These are phyloP conservation scores for Sicus ferrugineus DNA, from an alignment of 2,888 invertebrate genomes.

Conservation along the genomic window DNA sequence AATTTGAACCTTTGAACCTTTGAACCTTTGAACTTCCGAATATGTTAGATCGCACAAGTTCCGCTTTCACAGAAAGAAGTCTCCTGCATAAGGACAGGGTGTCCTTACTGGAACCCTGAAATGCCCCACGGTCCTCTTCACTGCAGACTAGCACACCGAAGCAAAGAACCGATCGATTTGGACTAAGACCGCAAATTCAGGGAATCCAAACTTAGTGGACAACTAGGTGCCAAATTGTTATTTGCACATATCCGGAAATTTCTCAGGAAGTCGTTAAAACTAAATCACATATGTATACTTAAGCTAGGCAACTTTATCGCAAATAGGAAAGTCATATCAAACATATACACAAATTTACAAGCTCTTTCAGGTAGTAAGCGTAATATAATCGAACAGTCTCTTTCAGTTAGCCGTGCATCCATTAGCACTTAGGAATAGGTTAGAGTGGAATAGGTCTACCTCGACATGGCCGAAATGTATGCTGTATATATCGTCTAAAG, in stretches of 20 bases:
- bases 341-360: conserved; percentile 2
- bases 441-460: conserved; percentile 6
- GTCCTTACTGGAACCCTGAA: neutral
- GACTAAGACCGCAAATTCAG: conserved; percentile 21
- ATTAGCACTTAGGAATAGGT: conserved; percentile 11
- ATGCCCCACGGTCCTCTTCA: neutral
- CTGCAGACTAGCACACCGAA: conserved; percentile 15
- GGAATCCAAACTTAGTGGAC: conserved; percentile 34
- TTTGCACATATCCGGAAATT: conserved; percentile 62
- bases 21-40: too few relatives aligned
- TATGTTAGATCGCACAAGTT: too few relatives aligned
- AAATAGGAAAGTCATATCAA: conserved; percentile 20
- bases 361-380: neutral
- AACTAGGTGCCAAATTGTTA: conserved; percentile 54
- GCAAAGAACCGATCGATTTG: conserved; percentile 25
- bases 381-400: conserved; percentile 8
- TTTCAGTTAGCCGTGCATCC: neutral
- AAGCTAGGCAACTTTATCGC: conserved; percentile 4
- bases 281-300: conserved; percentile 27
- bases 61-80: neutral
- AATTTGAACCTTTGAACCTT: too few relatives aligned
- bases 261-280: conserved; percentile 57
- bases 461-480: conserved; percentile 1
- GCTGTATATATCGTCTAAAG: conserved; percentile 5
- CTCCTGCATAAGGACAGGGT: neutral